Conservation (phyloP, 2,113 vertebrate species). For the Paracanthobrama guichenoti region DNA sequence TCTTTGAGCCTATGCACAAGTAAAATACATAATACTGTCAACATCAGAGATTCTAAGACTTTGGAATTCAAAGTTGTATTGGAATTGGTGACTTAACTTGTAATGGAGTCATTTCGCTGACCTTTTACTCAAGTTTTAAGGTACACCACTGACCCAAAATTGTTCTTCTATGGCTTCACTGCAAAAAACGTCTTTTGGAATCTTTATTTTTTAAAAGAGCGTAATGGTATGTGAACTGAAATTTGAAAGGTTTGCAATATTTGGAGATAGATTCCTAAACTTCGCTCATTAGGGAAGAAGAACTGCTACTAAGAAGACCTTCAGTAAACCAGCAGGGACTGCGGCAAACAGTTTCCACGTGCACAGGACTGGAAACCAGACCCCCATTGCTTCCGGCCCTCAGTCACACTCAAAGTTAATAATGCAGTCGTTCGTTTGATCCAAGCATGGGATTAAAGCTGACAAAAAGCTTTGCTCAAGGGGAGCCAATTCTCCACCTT, state of each 20-base stretch:
- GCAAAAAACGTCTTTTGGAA: neutral
- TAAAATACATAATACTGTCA: no score
- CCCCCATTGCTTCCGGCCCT: conserved; percentile 28
- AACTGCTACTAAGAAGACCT: conserved; percentile 34
- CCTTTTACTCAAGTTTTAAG: no score
- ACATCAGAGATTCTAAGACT: no score
- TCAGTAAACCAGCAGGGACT: conserved; percentile 54
- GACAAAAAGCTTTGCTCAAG: conserved; percentile 32
- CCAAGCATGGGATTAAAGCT: conserved; percentile 40
- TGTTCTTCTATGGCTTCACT: neutral
- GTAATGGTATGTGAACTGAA: neutral
- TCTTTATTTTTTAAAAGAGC: neutral
- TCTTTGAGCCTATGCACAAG: no score
- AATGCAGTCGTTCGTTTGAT: conserved; percentile 47
- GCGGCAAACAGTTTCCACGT: conserved; percentile 41
- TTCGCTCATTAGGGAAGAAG: conserved; percentile 22
- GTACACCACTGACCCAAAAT: neutral
- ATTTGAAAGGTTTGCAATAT: neutral
- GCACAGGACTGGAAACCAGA: conserved; percentile 35
- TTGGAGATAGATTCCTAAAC: neutral
- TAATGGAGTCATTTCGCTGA: no score
- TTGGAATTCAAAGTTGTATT: no score
- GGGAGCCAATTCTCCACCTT: conserved; percentile 18
- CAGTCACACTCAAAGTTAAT: conserved; percentile 41
- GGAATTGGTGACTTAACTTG: no score